These are phyloP conservation scores for Scaptomyza cyrtandrae DNA, from an alignment of 2,888 invertebrate species.

Conservation along the genomic window DNA sequence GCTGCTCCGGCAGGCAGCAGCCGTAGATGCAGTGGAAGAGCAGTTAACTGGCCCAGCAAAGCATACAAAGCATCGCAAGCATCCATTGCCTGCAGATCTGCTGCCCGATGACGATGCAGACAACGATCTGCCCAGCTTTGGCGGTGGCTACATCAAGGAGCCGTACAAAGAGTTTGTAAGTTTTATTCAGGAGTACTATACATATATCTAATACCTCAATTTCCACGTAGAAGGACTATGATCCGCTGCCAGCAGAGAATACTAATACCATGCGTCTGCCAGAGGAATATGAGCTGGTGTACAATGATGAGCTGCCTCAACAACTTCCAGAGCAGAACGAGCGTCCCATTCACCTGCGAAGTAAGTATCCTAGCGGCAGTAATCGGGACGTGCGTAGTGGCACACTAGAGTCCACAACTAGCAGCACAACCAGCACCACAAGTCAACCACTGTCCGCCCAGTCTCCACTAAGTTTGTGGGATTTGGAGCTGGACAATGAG, in stretches of 20 bases:
- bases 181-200: neutral
- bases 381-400: conserved; percentile 84
- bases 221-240: conserved; percentile 80
- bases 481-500: conserved; percentile 86
- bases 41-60: conserved; percentile 34
- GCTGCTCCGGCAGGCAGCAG: conserved; percentile 70
- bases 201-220: neutral
- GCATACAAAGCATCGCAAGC: conserved; percentile 64
- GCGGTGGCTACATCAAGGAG: conserved; percentile 43
- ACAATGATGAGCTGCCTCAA: conserved; percentile 81
- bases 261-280: conserved; percentile 63
- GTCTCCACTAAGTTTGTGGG: conserved; percentile 85
- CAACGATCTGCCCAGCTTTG: conserved; percentile 59
- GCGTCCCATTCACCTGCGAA: conserved; percentile 82
- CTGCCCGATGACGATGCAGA: conserved; percentile 60
- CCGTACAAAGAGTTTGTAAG: conserved; percentile 74
- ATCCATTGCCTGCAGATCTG: conserved; percentile 66
- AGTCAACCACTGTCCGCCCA: conserved; percentile 50
- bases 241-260: conserved; percentile 56
- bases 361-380: conserved; percentile 81
- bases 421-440: conserved; percentile 34
- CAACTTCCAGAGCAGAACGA: conserved; percentile 70
- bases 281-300: conserved; percentile 83
- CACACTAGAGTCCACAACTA: conserved; percentile 41
- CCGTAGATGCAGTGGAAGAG: conserved; percentile 35